Evolutionary conservation across 2,113 vertebrate species (phyloP), one percentile per base, ranked within the genome.

Genomic region (Sorex fumeus): DNA sequence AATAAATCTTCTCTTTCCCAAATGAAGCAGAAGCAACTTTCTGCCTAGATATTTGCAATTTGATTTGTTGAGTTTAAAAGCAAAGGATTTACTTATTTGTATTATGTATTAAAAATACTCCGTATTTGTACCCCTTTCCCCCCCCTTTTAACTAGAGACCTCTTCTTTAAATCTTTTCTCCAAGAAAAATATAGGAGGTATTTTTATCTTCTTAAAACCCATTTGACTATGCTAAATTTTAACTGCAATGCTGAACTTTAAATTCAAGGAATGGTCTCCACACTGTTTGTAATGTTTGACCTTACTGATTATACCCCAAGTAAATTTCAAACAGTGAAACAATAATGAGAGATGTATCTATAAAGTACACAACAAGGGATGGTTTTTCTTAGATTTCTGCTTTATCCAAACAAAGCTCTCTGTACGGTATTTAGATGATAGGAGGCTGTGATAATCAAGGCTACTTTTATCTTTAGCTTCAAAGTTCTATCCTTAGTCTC

Each of bases 171-270:
- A 43, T 66, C 30, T 50, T 70, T 83, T 74, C 57, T 70, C 50
- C 28, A 28, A 80, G 16, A 50, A 60, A 76, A 43, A 71, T 30
- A 66, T 76, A 87, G 67, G 23, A 84, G 53, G 40, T 50, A 60
- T 13, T 57, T 19, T 66, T 6, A 70, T 64, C 77, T 93, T 91
- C 75, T 87, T 77, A 87, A 90, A 93, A 84, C 10, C 57, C n/a
- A 21, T 64, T 30, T 66, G 64, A 30, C 28, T 66, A 30, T 66
- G 64, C 1, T 79, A 60, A 81, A 80, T 36, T 71, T 90, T 80
- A 50, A 53, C 74, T 77, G 45, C 69, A 72, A 70, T 76, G 40
- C 18, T 70, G 23, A 71, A 16, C 28, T 64, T 88, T 47, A 64
- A 30, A 79, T 16, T 32, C 67, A 70, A 69, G 70, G 30, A 76